Evolutionary conservation across 2,888 invertebrate species (phyloP).

Genomic region (Acrobasis suavella): DNA sequence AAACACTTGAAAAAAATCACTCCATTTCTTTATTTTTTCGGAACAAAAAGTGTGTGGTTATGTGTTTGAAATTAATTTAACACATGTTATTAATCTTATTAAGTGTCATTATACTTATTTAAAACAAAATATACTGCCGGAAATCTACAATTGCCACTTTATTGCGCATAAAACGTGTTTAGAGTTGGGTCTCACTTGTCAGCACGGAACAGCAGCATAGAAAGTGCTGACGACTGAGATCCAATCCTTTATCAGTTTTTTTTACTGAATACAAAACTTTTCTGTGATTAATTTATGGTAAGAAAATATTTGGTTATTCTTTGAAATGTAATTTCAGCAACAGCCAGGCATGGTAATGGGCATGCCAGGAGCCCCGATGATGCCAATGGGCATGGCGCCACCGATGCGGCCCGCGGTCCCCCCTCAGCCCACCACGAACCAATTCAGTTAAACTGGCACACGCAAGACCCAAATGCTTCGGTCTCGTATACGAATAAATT

Average conservation of each 20-base stretch:
- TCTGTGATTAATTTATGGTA: not conserved
- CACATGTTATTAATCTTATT: not conserved
- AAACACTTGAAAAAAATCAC: not conserved
- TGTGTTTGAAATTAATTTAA: not conserved
- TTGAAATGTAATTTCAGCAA: conserved; percentile 55
- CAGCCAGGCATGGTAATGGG: conserved; percentile 79
- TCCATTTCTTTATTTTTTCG: not conserved
- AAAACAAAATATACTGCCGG: too few species aligned
- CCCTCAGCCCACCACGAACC: conserved; percentile 67
- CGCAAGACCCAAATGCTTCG: conserved; percentile 36
- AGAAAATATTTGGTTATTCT: not conserved
- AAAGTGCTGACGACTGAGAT: too few species aligned
- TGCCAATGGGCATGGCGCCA: conserved; percentile 64
- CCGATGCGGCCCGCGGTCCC: conserved; percentile 71
- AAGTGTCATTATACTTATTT: not conserved
- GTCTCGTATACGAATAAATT: conserved; percentile 20
- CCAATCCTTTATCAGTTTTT: too few species aligned
- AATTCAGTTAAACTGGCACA: conserved; percentile 69
- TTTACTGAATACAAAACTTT: too few species aligned
- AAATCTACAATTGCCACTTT: too few species aligned
- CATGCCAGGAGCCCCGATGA: conserved; percentile 64
- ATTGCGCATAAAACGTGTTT: not conserved
- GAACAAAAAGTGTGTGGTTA: not conserved
- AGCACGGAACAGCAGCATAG: too few species aligned
- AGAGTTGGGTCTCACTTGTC: not conserved